Evolutionary conservation across 2,888 invertebrate species (phyloP), one percentile per base, ranked within the genome.

Genomic region (Cylloceria caligata): DNA sequence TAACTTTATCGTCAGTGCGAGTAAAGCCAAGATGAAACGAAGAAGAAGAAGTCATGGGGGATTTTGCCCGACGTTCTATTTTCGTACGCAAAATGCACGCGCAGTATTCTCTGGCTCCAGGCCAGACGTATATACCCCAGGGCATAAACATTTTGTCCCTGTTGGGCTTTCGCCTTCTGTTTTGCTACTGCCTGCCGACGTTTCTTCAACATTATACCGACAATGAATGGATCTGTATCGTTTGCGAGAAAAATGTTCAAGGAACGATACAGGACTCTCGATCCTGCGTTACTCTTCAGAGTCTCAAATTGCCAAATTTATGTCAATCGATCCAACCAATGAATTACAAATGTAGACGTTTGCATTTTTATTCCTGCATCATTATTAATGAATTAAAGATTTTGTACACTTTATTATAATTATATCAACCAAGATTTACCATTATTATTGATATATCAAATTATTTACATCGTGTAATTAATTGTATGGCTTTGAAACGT

Each of bases 41-140:
- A 42, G 84, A 88, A 83, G 86, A 85, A 88, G 88, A 91, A 91
- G 87, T 91, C 91, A 91, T 91, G 91, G 91, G 91, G 91, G 90
- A 91, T 91, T 91, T 89, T 81, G 55, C 76, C 82, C 88, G 85
- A 85, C 83, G 84, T 83, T 90, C 91, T 92, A 92, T 92, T 92
- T 90, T 90, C 82, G 90, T 82, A 81, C 83, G 71, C 85, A 88
- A 91, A 88, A 89, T 89, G 88, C 90, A 91, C 88, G 91, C 92
- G 92, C 90, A 92, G 92, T 92, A 92, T 92, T 87, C 86, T 87
- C 89, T 92, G 92, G 92, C 89, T 86, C 49, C 47, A 72, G 77
- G 91, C 92, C 92, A 92, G 90, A 77, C 88, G 77, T 75, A 88
- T 89, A 88, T 74, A 69, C 47, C 64, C 34, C 60, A 68, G 78